Base-by-base conservation (phyloP, 2,888 invertebrate genomes). In the Fragum fragum region DNA sequence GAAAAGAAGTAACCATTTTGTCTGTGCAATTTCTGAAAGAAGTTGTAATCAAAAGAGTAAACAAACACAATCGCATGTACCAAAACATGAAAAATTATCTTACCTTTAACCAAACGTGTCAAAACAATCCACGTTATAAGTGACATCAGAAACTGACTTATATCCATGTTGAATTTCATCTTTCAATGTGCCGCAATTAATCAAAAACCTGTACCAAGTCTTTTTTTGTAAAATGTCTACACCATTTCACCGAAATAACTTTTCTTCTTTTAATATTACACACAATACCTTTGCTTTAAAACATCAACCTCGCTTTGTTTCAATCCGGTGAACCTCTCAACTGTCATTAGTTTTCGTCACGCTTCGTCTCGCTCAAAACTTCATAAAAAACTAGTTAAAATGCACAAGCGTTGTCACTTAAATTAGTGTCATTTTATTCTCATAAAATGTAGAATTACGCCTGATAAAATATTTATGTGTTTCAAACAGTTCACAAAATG, bases 321-420 rank as follows among this genome's bases (percentile, higher is more conserved):
- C 32, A 61, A 32, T n/a, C 18, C 23, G 21, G 66, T 6, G 6
- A 42, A 14, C 16, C 42, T 23, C 32, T 9, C n/a, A 66, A 66
- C 21, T 66, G 66, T 66, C 39, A 42, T 21, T 42, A 39, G 36
- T 23, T 39, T 61, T 66, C 32, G 39, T 42, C 36, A 21, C 23
- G 66, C 66, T 66, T 26, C 23, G 42, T 9, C 26, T 18, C 39
- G 9, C 26, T 23, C n/a, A 21, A 39, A 66, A 66, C 39, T 42
- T 21, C 66, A 21, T 42, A 42, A 63, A 66, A 39, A 61, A 18
- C 61, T 32, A 42, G 42, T 66, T 66, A 66, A 66, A 32, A 61
- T 42, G 26, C 26, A 18, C 23, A 66, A 23, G 42, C 21, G 36
- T 66, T 39, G 66, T 66, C 66, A 66, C 66, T 66, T 16, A 21